Evolutionary conservation across 2,797 vertebrate species (phyloP), one percentile per base, ranked within the genome.

Genomic region (Myiotriccus ornatus): DNA sequence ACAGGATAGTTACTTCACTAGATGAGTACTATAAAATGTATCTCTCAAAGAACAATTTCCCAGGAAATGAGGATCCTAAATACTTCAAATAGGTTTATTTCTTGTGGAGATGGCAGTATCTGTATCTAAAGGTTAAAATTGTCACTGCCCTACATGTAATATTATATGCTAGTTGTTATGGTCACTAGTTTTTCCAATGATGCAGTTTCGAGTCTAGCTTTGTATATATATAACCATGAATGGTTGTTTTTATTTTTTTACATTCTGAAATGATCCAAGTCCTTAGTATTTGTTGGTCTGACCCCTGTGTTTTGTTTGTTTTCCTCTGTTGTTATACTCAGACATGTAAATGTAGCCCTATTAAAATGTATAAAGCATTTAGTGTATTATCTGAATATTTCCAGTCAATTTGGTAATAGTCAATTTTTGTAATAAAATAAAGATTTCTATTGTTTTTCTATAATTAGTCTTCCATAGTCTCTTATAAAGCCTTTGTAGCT

Each of bases 341-440:
- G 24, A 32, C 9, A 4, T 71, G 47, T 77, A 56, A 52, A 71
- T 55, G 50, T 25, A 59, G 9, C 25, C 43, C 12, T 25, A 62
- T 19, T 32, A 34, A 25, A 30, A 14, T 16, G 10, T 57, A 30
- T 59, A 55, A 90, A 65, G 25, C 34, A 60, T 23, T 79, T 57
- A 47, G 14, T 90, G 30, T 23, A 5, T 53, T 53, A 32, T 22
- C 34, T n/a, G 52, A 52, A 21, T n/a, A 21, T 93, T 89, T 75
- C 78, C 22, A 55, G 44, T 73, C 59, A 44, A 46, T 88, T 84
- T 88, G 74, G 20, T 86, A 86, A 91, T 18, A 43, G 30, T 39
- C 18, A 10, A 18, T 91, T 96, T 96, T 95, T 93, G 37, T 96
- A 88, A 88, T 53, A 56, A 93, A 97, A 91, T 87, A 95, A 83